Percentiles rank a stretch among this genome's conserved stretches.
Evolutionary conservation across 2,797 vertebrate genomes (phyloP).

Genomic region (Enteromius trimaculatus): DNA sequence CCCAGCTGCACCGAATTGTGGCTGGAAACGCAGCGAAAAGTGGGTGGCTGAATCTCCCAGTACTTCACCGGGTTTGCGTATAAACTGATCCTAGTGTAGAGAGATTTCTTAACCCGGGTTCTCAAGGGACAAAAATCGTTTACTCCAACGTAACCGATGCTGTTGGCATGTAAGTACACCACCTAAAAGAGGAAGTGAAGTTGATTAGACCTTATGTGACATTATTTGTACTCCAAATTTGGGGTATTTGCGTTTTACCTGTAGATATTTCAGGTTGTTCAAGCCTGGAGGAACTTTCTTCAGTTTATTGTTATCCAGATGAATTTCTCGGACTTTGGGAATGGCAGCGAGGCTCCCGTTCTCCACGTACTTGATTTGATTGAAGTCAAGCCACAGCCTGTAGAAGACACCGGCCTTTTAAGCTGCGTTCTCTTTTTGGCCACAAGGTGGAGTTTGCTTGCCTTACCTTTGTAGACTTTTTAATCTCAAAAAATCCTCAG

Average conservation of each 20-base stretch:
- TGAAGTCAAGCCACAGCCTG: conserved; percentile 91
- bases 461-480: conserved; percentile 91
- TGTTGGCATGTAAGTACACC: conserved; percentile 92
- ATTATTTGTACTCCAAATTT: not conserved
- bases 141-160: conserved; percentile 87
- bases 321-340: conserved; percentile 87
- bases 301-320: conserved; percentile 93
- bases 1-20: conserved; percentile 90
- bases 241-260: conserved; percentile 75
- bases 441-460: not conserved
- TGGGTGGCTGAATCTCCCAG: conserved; percentile 91
- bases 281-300: conserved; percentile 90
- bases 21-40: conserved; percentile 90
- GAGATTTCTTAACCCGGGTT: conserved; percentile 83
- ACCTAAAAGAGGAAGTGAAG: conserved; percentile 77
- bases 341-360: conserved; percentile 89
- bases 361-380: conserved; percentile 93
- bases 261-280: conserved; percentile 87
- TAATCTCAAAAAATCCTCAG: conserved; percentile 93
- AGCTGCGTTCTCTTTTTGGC: not conserved
- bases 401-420: conserved; percentile 54
- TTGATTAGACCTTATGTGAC: not conserved
- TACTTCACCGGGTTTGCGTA: conserved; percentile 94
- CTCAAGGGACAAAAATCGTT: conserved; percentile 93
- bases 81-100: conserved; percentile 93